A percentile compares a stretch with the other conserved stretches of the same genome.
These are phyloP conservation scores for Cephalopholis sonnerati DNA, from an alignment of 2,113 vertebrate genomes.

Conservation along the genomic window DNA sequence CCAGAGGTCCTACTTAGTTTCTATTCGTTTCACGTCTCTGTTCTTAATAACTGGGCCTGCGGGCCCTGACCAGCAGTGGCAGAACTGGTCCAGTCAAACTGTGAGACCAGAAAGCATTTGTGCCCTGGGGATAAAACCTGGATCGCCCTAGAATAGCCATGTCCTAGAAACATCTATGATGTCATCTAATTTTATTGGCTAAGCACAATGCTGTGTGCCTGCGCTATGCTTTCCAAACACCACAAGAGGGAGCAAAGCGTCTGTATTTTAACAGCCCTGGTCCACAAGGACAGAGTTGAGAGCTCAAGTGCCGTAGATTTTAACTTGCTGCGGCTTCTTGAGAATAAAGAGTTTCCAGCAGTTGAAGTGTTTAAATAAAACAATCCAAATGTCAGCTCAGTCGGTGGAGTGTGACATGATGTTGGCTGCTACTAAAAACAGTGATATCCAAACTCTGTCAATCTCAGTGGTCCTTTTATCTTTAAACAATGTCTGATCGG, in stretches of 20 bases:
- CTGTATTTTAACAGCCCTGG: not conserved
- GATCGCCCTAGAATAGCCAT: slow-evolving; percentile 56
- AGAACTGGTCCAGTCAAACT: slow-evolving; percentile 66
- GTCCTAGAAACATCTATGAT: slow-evolving; percentile 69
- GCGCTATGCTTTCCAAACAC: slow-evolving; percentile 21
- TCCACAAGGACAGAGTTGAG: not conserved
- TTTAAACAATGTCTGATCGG: not conserved
- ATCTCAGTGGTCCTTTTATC: not conserved
- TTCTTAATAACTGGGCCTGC: slow-evolving; percentile 28
- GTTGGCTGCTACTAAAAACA: not conserved
- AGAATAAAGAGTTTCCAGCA: not conserved
- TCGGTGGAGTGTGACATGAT: not conserved
- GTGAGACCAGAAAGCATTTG: slow-evolving; percentile 55
- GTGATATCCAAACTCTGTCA: not conserved
- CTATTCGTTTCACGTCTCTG: not conserved
- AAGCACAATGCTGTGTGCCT: not conserved
- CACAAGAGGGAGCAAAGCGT: slow-evolving; percentile 70
- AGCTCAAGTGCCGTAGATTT: not conserved
- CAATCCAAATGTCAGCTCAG: slow-evolving; percentile 8
- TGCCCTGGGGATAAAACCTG: slow-evolving; percentile 65
- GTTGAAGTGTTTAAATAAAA: slow-evolving; percentile 16
- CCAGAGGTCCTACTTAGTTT: slow-evolving; percentile 10
- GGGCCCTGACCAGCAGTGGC: slow-evolving; percentile 9
- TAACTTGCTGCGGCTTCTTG: not conserved
- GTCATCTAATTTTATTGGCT: slow-evolving; percentile 53